Percentiles rank a stretch among this genome's conserved stretches.
phyloP scores from a whole-genome alignment of 2,888 invertebrate species.

The Hyposoter didymator region DNA sequence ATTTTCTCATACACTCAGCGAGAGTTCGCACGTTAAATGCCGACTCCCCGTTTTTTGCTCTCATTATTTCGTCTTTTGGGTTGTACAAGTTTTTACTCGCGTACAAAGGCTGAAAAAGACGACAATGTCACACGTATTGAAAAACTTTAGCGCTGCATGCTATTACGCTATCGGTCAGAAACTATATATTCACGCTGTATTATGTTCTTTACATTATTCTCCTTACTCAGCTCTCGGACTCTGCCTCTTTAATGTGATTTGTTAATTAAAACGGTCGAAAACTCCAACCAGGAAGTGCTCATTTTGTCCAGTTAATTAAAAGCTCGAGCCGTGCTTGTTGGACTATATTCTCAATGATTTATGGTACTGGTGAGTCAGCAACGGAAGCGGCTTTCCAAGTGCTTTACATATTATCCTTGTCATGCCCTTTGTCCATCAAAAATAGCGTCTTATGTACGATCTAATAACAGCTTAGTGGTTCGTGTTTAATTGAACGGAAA shows the following conservation, averaged over 20 bases:
- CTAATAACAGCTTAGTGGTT: background rate
- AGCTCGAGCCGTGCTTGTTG: conserved; percentile 28
- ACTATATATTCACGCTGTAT: conserved; percentile 7
- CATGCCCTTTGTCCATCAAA: background rate
- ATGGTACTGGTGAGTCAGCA: conserved; percentile 33
- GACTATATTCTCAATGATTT: conserved; percentile 37
- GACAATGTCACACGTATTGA: background rate
- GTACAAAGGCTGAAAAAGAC: background rate
- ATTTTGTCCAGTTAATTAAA: conserved; percentile 64
- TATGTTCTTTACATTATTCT: conserved; percentile 15
- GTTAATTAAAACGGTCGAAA: conserved; percentile 60
- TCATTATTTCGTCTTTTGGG: conserved; percentile 19
- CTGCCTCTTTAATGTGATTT: conserved; percentile 52
- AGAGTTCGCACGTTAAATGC: conserved; percentile 38
- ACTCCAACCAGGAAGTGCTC: conserved; percentile 42
- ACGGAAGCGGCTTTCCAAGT: background rate
- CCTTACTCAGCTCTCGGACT: conserved; percentile 36
- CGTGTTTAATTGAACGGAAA: background rate
- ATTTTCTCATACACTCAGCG: conserved; percentile 41
- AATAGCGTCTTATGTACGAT: background rate
- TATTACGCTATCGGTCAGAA: conserved; percentile 29
- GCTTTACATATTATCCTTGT: background rate
- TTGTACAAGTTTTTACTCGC: conserved; percentile 23
- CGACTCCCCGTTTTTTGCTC: background rate
- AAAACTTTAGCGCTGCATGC: background rate